These are phyloP conservation scores for Drosophila leonis DNA, from an alignment of 2,888 invertebrate genomes.

Conservation along the genomic window DNA sequence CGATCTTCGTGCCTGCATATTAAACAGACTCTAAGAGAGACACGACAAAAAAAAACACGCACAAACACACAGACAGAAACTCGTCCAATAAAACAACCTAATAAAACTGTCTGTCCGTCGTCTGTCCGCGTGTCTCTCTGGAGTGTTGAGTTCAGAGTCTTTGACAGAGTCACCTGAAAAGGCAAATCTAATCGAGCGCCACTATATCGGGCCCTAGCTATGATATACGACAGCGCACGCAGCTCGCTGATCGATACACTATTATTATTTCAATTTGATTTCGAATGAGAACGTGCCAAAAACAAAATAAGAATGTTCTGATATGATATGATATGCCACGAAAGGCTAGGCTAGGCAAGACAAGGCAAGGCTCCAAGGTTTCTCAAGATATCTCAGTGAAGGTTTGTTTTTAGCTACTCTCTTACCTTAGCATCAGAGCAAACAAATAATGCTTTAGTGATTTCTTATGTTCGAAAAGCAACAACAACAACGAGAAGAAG, in stretches of 20 bases:
- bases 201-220: slow-evolving; percentile 31
- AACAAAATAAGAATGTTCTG: slow-evolving; percentile 4
- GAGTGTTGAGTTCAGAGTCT: slow-evolving; percentile 16
- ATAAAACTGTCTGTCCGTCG: slow-evolving; percentile 64
- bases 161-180: slow-evolving; percentile 37
- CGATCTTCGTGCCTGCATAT: slow-evolving; percentile 60
- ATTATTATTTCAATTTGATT: slow-evolving; percentile 48
- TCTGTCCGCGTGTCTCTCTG: slow-evolving; percentile 16
- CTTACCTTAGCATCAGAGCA: slow-evolving; percentile 41
- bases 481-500: background rate
- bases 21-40: slow-evolving; percentile 36
- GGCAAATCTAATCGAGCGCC: slow-evolving; percentile 54
- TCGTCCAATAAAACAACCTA: slow-evolving; percentile 63
- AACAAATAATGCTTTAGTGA: slow-evolving; percentile 64
- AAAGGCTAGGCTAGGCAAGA: slow-evolving; percentile 5
- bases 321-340: slow-evolving; percentile 30
- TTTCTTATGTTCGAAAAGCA: slow-evolving; percentile 66
- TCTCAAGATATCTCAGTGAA: slow-evolving; percentile 21
- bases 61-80: slow-evolving; percentile 41
- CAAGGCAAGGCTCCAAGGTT: slow-evolving; percentile 35
- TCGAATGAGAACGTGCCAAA: slow-evolving; percentile 45
- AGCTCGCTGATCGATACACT: slow-evolving; percentile 37
- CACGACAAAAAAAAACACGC: background rate
- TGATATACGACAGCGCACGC: slow-evolving; percentile 48
- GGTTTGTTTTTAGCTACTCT: background rate